Conservation (phyloP, 1,140 invertebrate genomes). For the Metaphire vulgaris region DNA sequence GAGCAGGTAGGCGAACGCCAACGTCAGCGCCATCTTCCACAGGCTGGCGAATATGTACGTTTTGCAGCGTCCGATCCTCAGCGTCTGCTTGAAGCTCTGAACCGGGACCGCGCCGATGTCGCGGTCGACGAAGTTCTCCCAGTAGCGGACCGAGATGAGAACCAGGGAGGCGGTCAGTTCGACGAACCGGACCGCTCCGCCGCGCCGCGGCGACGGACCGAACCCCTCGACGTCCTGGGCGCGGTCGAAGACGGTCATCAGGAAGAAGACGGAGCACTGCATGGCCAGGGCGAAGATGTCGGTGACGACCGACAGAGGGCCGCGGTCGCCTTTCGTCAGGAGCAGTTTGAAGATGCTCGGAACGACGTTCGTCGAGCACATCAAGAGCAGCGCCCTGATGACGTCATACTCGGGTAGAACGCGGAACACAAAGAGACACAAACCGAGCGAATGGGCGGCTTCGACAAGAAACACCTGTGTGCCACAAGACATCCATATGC, state of each 20-base stretch:
- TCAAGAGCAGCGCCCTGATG: conserved; percentile 30
- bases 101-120: conserved; percentile 31
- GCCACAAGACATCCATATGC: too few relatives aligned
- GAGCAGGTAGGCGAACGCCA: conserved; percentile 31
- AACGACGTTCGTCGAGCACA: conserved; percentile 29
- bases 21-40: conserved; percentile 32
- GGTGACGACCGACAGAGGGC: conserved; percentile 26
- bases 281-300: conserved; percentile 31
- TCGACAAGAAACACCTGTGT: conserved; percentile 34
- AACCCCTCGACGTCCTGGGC: conserved; percentile 7
- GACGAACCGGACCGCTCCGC: neutral
- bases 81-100: conserved; percentile 26
- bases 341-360: conserved; percentile 32
- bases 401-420: conserved; percentile 39
- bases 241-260: conserved; percentile 24
- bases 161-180: conserved; percentile 25
- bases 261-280: conserved; percentile 32
- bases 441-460: conserved; percentile 42
- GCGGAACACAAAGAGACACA: conserved; percentile 45
- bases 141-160: conserved; percentile 30
- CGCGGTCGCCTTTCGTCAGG: conserved; percentile 30
- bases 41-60: conserved; percentile 32
- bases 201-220: conserved; percentile 11
- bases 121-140: conserved; percentile 34
- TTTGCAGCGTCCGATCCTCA: conserved; percentile 31